Evolutionary conservation across 2,888 invertebrate genomes (phyloP).

Genomic region (Lucinisca nassula): DNA sequence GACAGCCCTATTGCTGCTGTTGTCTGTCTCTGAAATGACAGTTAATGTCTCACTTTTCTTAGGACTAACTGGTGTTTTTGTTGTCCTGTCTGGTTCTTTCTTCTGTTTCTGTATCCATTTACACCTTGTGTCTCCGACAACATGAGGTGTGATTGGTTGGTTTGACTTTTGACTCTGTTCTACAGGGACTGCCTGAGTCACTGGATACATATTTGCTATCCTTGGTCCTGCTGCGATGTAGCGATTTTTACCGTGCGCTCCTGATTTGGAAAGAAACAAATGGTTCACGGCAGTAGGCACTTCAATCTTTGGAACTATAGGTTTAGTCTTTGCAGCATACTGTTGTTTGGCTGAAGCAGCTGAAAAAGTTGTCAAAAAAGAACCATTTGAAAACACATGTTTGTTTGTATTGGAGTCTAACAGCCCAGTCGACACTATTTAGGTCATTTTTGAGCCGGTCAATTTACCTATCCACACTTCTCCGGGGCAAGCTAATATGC

Average conservation of each 20-base stretch:
- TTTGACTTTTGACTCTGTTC: constrained; percentile 17
- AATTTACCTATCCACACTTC: no score
- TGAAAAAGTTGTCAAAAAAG: no score
- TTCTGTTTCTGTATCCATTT: constrained; percentile 46
- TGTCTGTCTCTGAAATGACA: background rate
- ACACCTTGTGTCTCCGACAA: constrained; percentile 54
- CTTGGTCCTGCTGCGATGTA: constrained; percentile 83
- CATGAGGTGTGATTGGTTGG: constrained; percentile 44
- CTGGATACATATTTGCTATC: constrained; percentile 78
- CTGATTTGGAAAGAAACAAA: constrained; percentile 83
- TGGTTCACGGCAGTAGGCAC: constrained; percentile 86
- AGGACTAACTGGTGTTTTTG: background rate
- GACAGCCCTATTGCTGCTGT: background rate
- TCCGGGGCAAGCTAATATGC: no score
- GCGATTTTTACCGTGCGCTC: constrained; percentile 77
- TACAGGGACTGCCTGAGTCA: constrained; percentile 31
- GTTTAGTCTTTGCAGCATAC: constrained; percentile 60
- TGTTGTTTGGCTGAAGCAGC: constrained; percentile 83
- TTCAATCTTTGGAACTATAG: constrained; percentile 83
- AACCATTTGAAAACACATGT: no score
- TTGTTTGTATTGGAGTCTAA: no score
- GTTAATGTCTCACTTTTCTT: background rate
- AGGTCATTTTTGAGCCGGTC: no score
- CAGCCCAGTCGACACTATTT: no score
- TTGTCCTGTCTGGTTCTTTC: constrained; percentile 12